Evolutionary conservation across 2,888 invertebrate species (phyloP), one percentile per base, ranked within the genome.

Genomic region (Polyommatus icarus): DNA sequence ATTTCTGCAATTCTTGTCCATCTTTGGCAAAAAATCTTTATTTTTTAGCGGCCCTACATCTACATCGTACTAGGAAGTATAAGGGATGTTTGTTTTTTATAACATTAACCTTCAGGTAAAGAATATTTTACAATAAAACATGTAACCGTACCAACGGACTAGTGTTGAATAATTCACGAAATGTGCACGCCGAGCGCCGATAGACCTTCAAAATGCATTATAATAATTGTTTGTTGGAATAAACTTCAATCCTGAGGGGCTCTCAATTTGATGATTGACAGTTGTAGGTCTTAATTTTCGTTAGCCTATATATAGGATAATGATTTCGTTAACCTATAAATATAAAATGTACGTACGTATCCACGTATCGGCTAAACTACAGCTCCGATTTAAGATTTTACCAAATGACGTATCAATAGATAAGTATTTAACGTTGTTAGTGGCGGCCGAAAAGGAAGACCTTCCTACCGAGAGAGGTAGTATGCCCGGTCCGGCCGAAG

Each of bases 151-250:
- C 79, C 76, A 83, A 84, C 83, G 85, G 84, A 85, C 84, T 84
- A 84, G 83, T 82, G 83, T 85, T 91, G 91, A 90, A 91, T 91
- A 83, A 91, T 91, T 91, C 90, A 91, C 83, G 80, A 83, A 81
- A 83, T 87, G 82, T 85, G 86, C 86, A 86, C 83, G 86, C 84
- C 83, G 83, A 83, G 86, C 83, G 86, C 84, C 83, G 83, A 83
- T 80, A 83, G 85, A 87, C 84, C 83, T 86, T 83, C 84, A 80
- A 84, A 84, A 85, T 86, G 83, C 86, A 89, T 88, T 87, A 86
- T 85, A 87, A 88, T 79, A 80, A 78, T 78, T 78, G 76, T 78
- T 78, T 80, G 71, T 77, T 20, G 18, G 20, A 57, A 57, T 57
- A 72, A 29, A 72, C 72, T 54, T 57, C 36, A 72, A 57, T 20